phyloP scores from a whole-genome alignment of 2,113 vertebrate species.

The Lonchura striata region DNA sequence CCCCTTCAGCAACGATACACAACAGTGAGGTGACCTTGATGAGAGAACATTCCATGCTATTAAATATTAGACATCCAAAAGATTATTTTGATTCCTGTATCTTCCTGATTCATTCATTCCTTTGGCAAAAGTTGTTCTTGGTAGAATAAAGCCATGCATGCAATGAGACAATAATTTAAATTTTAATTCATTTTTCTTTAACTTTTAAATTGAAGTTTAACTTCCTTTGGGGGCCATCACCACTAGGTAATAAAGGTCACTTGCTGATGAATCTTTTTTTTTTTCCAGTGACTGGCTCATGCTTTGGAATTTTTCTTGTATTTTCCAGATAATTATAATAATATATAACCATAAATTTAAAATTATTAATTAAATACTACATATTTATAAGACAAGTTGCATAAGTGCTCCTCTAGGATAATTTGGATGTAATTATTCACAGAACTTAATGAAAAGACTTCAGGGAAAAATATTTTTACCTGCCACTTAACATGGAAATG shows the following conservation, averaged over 20 bases:
- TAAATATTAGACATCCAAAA: slow-evolving; percentile 22
- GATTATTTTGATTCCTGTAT: slow-evolving; percentile 21
- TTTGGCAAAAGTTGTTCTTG: slow-evolving; percentile 32
- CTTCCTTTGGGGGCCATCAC: neutral
- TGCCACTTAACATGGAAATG: neutral
- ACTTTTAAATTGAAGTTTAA: neutral
- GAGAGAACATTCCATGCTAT: neutral
- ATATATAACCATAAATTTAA: neutral
- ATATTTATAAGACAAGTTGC: slow-evolving; percentile 4
- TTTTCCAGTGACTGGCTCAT: neutral
- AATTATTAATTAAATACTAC: neutral
- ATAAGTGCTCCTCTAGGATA: neutral
- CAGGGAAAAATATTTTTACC: neutral
- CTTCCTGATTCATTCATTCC: slow-evolving; percentile 18
- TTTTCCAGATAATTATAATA: neutral
- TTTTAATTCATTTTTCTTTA: slow-evolving; percentile 25
- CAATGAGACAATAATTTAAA: neutral
- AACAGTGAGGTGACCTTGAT: slow-evolving; percentile 28
- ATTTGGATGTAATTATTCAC: neutral
- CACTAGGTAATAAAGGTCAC: slow-evolving; percentile 2
- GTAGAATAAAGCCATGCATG: neutral
- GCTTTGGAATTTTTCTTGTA: neutral
- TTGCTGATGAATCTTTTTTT: slow-evolving; percentile 14
- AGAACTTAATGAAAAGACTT: neutral
- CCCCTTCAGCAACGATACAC: slow-evolving; percentile 6